Conservation (phyloP, 2,797 vertebrate species). For the Xenentodon cancila region DNA sequence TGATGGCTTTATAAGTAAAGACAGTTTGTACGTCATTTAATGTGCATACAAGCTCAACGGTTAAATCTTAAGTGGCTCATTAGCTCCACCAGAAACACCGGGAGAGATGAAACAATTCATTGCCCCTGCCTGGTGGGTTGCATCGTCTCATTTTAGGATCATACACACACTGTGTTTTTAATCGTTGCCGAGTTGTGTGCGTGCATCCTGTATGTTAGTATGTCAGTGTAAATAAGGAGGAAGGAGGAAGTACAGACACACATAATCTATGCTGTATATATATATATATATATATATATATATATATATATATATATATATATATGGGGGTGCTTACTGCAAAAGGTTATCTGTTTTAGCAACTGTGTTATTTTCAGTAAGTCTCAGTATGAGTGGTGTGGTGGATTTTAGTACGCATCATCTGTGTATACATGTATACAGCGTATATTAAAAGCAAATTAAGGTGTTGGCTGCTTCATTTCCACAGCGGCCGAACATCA, state of each 20-base stretch:
- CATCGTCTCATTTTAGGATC: not conserved
- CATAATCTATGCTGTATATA: not conserved
- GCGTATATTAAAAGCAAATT: constrained; percentile 2
- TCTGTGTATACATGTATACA: not conserved
- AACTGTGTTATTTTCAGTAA: not conserved
- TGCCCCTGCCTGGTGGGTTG: not conserved
- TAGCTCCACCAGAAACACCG: no score
- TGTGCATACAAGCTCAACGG: no score
- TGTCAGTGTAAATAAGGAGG: constrained; percentile 12
- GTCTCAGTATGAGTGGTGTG: constrained; percentile 1
- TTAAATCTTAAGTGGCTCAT: no score
- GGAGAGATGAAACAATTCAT: no score
- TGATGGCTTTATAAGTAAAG: not conserved
- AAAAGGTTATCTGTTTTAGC: no score
- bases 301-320: no score
- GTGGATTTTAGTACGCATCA: not conserved
- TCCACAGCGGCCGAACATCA: constrained; percentile 51
- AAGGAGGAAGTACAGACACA: constrained; percentile 30
- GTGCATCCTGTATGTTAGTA: constrained; percentile 20
- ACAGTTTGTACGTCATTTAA: no score
- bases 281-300: no score
- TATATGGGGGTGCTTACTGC: not conserved
- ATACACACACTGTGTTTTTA: not conserved
- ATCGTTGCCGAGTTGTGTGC: not conserved
- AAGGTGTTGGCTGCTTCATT: constrained; percentile 30